Evolutionary conservation across 1,140 invertebrate species (phyloP).

Genomic region (Philotrypesis tridentata): DNA sequence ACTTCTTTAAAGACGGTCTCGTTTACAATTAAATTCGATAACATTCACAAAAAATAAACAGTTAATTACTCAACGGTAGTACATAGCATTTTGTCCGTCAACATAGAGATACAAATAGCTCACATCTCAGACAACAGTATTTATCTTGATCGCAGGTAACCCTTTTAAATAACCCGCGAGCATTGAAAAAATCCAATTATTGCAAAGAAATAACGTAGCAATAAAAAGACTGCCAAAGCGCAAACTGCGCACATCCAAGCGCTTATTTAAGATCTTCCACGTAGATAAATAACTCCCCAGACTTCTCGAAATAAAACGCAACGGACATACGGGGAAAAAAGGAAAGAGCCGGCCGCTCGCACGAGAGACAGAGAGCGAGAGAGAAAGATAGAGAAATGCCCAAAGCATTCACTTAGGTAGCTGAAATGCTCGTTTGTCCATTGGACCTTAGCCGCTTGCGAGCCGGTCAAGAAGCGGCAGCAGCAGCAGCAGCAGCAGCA

Average conservation of each 20-base stretch:
- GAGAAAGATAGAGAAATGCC: not conserved
- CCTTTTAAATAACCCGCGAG: not conserved
- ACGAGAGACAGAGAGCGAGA: not conserved
- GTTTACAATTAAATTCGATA: too few species aligned
- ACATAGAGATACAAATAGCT: too few species aligned
- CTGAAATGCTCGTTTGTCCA: conserved; percentile 39
- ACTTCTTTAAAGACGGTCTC: too few species aligned
- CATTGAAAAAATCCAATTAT: not conserved
- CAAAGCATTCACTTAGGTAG: conserved; percentile 31
- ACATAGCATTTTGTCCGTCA: too few species aligned
- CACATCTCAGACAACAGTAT: too few species aligned
- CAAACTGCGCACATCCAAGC: not conserved
- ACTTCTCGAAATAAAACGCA: not conserved
- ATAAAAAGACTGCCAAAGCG: not conserved
- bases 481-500: not conserved
- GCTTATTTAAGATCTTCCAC: conserved; percentile 8
- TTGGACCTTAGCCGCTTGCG: not conserved
- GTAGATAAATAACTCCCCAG: conserved; percentile 17
- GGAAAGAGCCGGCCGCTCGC: not conserved
- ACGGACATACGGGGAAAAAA: not conserved
- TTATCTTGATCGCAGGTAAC: too few species aligned
- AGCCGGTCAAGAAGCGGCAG: conserved; percentile 31
- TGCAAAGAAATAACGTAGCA: not conserved
- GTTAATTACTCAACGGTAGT: too few species aligned
- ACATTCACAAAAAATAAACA: too few species aligned